These are phyloP conservation scores for Glossophaga mutica DNA, from an alignment of 2,797 vertebrate genomes.

Conservation along the genomic window DNA sequence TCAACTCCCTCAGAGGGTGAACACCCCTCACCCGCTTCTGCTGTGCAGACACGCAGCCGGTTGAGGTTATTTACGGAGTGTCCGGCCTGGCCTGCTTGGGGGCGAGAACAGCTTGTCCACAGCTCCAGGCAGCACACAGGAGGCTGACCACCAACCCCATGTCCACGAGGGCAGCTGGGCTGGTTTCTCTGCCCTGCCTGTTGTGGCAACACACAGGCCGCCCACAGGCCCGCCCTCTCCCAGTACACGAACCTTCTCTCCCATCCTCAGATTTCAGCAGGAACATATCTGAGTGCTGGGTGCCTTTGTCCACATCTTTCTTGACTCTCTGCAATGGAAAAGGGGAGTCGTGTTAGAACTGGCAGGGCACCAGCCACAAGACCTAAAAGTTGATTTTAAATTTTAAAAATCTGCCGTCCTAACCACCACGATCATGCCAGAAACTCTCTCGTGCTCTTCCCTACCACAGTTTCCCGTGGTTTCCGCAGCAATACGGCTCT, in stretches of 20 bases:
- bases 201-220: accelerated
- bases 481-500: not conserved
- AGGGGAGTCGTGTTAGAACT: not conserved
- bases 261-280: conserved; percentile 88
- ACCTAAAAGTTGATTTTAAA: too few species aligned
- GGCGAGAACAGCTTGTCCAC: not conserved
- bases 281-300: conserved; percentile 94
- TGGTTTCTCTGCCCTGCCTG: not conserved
- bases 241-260: conserved; percentile 61
- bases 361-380: not conserved
- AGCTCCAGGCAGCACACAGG: accelerated
- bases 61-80: accelerated
- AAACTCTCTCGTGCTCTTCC: not conserved
- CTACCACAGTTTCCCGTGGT: not conserved
- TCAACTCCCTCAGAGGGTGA: not conserved
- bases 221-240: accelerated
- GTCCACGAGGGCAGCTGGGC: not conserved
- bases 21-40: not conserved
- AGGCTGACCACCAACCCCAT: not conserved
- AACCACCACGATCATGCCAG: not conserved
- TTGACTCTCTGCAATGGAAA: conserved; percentile 87
- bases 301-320: conserved; percentile 96
- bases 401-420: not conserved
- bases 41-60: not conserved
- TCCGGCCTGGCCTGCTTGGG: accelerated